Evolutionary conservation across 92 coral and sea anemone species (phyloP), one percentile per base, ranked within the genome.

Genomic region (Nematostella vectensis): DNA sequence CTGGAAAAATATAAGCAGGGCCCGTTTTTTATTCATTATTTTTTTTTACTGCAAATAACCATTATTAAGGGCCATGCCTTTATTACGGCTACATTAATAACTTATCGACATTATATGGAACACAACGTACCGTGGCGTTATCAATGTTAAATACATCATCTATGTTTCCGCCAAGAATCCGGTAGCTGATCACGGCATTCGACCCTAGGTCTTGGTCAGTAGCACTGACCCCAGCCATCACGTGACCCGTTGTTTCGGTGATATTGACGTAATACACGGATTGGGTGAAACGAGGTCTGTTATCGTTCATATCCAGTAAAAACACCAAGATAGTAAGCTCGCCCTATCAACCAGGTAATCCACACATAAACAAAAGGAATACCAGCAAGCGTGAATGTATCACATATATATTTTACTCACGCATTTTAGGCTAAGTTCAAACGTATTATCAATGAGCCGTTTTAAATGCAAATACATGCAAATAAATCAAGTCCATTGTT

Each of bases 281-380:
- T 27, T 43, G 39, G 60, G 61, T 75, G 71, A 75, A 75, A 10
- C 56, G 65, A 23, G 91, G 91, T 21, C 72, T 59, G 58, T 77
- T 76, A 49, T 82, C 91, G 58, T 82, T 82, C 47, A 68, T 30
- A 54, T 82, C 84, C 19, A 61, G 58, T 15, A 77, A 30, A 17
- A 56, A 47, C 1, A 77, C 62, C 12, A 48, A 20, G 2, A 76
- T 37, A 0, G 75, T 25, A 20, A 75, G 8, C 15, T 3, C 31
- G 10, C 36, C 69, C 69, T 62, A 30, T 48, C 2, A 29, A 13
- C 19, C 4, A 17, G 10, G 38, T 17, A 20, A 38, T 27, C 1
- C 22, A 1, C 13, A 57, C 15, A 55, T 3, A 6, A 12, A 2
- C n/a, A 12, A 52, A 30, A 48, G 21, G 3, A n/a, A n/a, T n/a